Base-by-base conservation (phyloP, 2,888 invertebrate species). In the Mythimna loreyi region DNA sequence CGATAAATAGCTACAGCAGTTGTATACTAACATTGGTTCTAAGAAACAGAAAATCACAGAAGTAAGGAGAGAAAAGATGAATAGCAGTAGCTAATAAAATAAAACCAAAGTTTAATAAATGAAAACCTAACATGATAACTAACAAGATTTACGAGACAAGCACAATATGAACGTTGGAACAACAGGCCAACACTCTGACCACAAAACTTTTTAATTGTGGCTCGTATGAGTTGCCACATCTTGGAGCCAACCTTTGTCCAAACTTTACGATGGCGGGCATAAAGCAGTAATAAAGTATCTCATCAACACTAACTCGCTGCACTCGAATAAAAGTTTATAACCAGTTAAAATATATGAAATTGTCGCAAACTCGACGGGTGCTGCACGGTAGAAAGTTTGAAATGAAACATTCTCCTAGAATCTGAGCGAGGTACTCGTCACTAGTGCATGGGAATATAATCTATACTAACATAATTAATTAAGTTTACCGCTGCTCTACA, bases 281-380 rank as follows among this genome's bases (percentile, higher is more conserved):
- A 78, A 86, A 83, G 70, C 61, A 62, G 85, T 81, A 85, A 89
- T 89, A 89, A 89, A 89, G 72, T 67, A 78, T 85, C 84, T 87
- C 90, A 90, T 91, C 88, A 88, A 83, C 86, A 84, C 74, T 75
- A 78, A 78, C 85, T 85, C 81, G 81, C 82, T 86, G 87, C 87
- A 80, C 84, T 89, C 85, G 67, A 87, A 92, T 91, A 90, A 90
- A 91, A 90, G 72, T 91, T 91, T 89, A 91, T 86, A 85, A 87
- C 81, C 86, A 86, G 85, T 90, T 88, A 89, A 83, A 86, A 81
- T 82, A 81, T 85, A 86, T 80, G 76, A 84, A 81, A 85, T 79
- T 75, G 77, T 71, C 64, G 64, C 62, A 49, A 72, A 21, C 62
- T 55, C 58, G 33, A 40, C 63, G 55, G 50, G 23, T 55, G 53